Evolutionary conservation across 2,797 vertebrate genomes (phyloP), one percentile per base, ranked within the genome.

Genomic region (Myripristis murdjan): DNA sequence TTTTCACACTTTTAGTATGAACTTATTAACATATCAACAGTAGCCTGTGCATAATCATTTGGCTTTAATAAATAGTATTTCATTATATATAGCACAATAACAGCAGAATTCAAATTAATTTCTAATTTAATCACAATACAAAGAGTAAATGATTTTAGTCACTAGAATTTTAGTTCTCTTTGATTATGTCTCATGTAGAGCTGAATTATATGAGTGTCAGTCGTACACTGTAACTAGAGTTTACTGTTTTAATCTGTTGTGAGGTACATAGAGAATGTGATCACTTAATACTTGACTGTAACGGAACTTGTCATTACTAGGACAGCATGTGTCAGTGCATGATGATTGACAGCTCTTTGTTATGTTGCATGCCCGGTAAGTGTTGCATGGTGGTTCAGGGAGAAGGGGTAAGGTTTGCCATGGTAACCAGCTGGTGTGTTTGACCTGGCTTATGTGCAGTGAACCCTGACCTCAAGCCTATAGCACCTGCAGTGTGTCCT

Each of bases 331-430:
- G 18, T 46, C 61, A 28, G 43, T 88, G 91, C 91, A 94, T 91
- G 93, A 75, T 48, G 44, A 79, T 10, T 83, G 31, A 87, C 61
- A 23, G 26, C 48, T 83, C 57, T 80, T 60, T 87, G 71, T 85
- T 87, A 14, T 83, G 57, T 87, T 93, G 92, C 92, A 91, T 93
- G 92, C 58, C 75, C 18, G 78, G 74, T 89, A 80, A 92, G 84
- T 92, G 91, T 88, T 89, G 87, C 73, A 58, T 77, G 87, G 65
- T 61, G 84, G 63, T 49, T 20, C 62, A 31, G 69, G 66, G 69
- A 81, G 49, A 79, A 54, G n/a, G 82, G 90, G 87, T 89, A 85
- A 87, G 90, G 84, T 89, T n/a, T 65, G 43, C 73, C 52, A 8
- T 64, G 80, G 70, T 73, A 69, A 89, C 79, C 62, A 54, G 65